Evolutionary conservation across 2,797 vertebrate genomes (phyloP).

Genomic region (Catostomus latipinnis): DNA sequence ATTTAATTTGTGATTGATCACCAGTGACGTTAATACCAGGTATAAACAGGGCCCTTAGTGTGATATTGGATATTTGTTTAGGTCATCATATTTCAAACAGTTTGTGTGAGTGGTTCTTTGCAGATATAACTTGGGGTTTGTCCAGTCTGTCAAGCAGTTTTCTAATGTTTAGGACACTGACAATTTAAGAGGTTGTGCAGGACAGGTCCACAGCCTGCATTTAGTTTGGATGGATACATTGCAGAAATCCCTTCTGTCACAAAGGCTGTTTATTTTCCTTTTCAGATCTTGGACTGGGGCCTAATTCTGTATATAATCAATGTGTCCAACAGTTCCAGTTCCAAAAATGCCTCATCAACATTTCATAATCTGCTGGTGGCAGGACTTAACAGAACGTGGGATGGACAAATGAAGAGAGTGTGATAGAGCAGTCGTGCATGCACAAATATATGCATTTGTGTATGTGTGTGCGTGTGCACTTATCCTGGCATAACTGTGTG

Average conservation of each 20-base stretch:
- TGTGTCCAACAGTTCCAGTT: slow-evolving; percentile 29
- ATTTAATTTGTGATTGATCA: neutral
- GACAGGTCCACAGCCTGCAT: slow-evolving; percentile 88
- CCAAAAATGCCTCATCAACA: slow-evolving; percentile 50
- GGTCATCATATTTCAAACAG: neutral
- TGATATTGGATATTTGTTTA: neutral
- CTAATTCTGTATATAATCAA: slow-evolving; percentile 48
- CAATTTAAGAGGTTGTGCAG: slow-evolving; percentile 55
- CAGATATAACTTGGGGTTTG: too few relatives aligned
- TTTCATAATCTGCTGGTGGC: slow-evolving; percentile 44
- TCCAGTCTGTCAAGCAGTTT: neutral
- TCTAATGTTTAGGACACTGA: slow-evolving; percentile 11
- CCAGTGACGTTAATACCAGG: neutral
- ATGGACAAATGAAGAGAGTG: slow-evolving; percentile 38
- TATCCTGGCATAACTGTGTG: slow-evolving; percentile 45
- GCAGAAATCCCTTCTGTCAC: neutral
- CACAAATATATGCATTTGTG: slow-evolving; percentile 43
- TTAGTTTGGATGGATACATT: slow-evolving; percentile 87
- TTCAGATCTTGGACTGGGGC: slow-evolving; percentile 42
- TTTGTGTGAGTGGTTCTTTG: too few relatives aligned
- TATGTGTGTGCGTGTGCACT: slow-evolving; percentile 30
- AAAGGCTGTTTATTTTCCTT: slow-evolving; percentile 47
- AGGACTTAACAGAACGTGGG: slow-evolving; percentile 31
- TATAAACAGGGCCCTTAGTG: neutral
- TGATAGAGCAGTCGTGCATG: slow-evolving; percentile 43